A percentile compares a stretch with the other conserved stretches of the same genome.
phyloP scores from a whole-genome alignment of 1,140 invertebrate genomes.

The Heliconius hermathena region DNA sequence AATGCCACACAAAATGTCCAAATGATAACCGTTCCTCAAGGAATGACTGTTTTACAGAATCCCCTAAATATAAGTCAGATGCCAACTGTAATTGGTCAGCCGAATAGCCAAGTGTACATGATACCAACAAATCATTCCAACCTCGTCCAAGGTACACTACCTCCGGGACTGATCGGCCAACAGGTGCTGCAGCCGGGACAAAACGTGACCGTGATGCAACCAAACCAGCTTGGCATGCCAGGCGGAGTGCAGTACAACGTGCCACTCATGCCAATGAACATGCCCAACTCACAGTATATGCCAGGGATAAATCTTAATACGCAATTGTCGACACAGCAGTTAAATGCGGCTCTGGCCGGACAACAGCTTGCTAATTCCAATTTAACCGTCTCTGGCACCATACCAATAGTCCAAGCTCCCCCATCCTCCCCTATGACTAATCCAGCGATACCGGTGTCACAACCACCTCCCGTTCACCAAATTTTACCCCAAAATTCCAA shows the following conservation, averaged over 20 bases:
- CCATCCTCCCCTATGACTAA: slow-evolving; percentile 64
- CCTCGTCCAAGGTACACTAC: slow-evolving; percentile 61
- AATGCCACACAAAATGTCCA: slow-evolving; percentile 70
- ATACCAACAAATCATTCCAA: slow-evolving; percentile 72
- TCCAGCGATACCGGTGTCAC: slow-evolving; percentile 51
- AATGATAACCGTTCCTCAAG: slow-evolving; percentile 75
- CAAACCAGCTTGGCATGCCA: slow-evolving; percentile 66
- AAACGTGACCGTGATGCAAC: slow-evolving; percentile 75
- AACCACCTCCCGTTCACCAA: slow-evolving; percentile 62
- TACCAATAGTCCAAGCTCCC: slow-evolving; percentile 71
- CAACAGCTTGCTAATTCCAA: slow-evolving; percentile 66
- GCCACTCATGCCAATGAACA: slow-evolving; percentile 73
- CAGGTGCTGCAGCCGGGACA: slow-evolving; percentile 70
- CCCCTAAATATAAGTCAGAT: slow-evolving; percentile 72
- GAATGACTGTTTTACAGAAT: slow-evolving; percentile 75
- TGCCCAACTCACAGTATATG: slow-evolving; percentile 72
- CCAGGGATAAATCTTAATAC: slow-evolving; percentile 69
- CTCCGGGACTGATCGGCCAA: slow-evolving; percentile 62
- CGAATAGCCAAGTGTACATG: slow-evolving; percentile 76
- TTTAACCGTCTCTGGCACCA: slow-evolving; percentile 61
- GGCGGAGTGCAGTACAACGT: slow-evolving; percentile 73
- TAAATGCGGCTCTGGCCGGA: slow-evolving; percentile 68
- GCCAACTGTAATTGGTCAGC: slow-evolving; percentile 69
- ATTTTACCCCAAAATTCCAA: slow-evolving; percentile 63
- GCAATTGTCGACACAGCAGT: slow-evolving; percentile 70